Evolutionary conservation across 2,888 invertebrate species (phyloP), one percentile per base, ranked within the genome.

Genomic region (Drosophila diplacantha): DNA sequence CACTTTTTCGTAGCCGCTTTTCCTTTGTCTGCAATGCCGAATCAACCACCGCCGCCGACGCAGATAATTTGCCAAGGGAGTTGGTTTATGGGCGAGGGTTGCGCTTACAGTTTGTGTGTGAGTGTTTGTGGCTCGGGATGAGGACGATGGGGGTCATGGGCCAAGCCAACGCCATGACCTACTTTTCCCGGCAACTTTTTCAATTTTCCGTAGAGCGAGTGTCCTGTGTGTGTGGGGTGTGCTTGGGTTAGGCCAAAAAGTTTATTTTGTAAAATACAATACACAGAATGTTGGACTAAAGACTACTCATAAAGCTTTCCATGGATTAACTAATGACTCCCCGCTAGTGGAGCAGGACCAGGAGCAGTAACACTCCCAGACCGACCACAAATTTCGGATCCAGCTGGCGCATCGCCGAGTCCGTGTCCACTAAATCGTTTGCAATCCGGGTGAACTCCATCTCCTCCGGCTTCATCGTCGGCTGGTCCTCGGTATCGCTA

Each of bases 61-160:
- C 76, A 81, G 81, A 78, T 78, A 78, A 78, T 81, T 81, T 77
- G 72, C 80, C 69, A 69, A 74, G 74, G 59, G 68, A 70, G 62
- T 55, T 59, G 51, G 14, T 60, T 60, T 61, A 60, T 60, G 60
- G 60, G 39, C 59, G 22, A 50, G 41, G 44, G 72, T 55, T 43
- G 61, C 44, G 54, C 41, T 47, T 12, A 64, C 47, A 31, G 50
- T 38, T 22, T 49, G 47, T 49, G 63, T 20, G 46, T n/a, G 32
- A 11, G 29, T 29, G 43, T 18, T 34, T 34, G 20, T 4, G 37
- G 43, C 32, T 16, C 29, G 14, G 51, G 24, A 26, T 32, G n/a
- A 4, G 18, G 52, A 4, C 47, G 54, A 32, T 29, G 20, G 51
- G 63, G 64, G 55, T 56, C 63, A 63, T 55, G 37, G 49, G 69